A percentile compares a stretch with the other conserved stretches of the same genome.
phyloP scores from a whole-genome alignment of 2,113 vertebrate species.

The Gymnocephalus cernua region DNA sequence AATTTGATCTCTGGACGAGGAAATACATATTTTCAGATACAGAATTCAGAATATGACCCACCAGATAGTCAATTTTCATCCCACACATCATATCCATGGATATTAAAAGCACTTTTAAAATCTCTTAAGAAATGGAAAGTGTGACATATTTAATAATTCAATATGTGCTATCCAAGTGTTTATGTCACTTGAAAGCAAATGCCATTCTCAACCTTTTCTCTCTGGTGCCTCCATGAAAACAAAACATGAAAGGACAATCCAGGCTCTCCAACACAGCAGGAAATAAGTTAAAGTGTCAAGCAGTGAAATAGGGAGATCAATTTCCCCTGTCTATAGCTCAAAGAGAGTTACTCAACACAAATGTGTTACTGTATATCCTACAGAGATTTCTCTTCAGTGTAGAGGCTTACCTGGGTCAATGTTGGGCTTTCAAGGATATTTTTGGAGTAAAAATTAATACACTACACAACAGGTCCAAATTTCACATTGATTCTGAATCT shows the following conservation, averaged over 20 bases:
- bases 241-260: conserved; percentile 59
- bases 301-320: conserved; percentile 56
- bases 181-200: conserved; percentile 58
- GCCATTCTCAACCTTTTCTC: conserved; percentile 35
- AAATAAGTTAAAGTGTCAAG: conserved; percentile 58
- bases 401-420: conserved; percentile 13
- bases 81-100: conserved; percentile 39
- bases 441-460: background rate
- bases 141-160: conserved; percentile 63
- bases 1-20: background rate
- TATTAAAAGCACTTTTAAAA: conserved; percentile 55
- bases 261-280: conserved; percentile 56
- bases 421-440: conserved; percentile 10
- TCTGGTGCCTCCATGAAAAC: conserved; percentile 47
- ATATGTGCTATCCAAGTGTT: conserved; percentile 41
- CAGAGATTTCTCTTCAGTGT: conserved; percentile 10
- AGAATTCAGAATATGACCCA: conserved; percentile 10
- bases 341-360: conserved; percentile 28
- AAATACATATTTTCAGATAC: conserved; percentile 16
- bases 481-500: background rate
- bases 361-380: background rate
- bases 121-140: conserved; percentile 28
- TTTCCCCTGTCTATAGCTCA: conserved; percentile 45
- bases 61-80: conserved; percentile 15
- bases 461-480: background rate